Percentiles rank a stretch among this genome's conserved stretches.
These are phyloP conservation scores for Papilio gigon DNA, from an alignment of 2,888 invertebrate genomes.

Conservation along the genomic window DNA sequence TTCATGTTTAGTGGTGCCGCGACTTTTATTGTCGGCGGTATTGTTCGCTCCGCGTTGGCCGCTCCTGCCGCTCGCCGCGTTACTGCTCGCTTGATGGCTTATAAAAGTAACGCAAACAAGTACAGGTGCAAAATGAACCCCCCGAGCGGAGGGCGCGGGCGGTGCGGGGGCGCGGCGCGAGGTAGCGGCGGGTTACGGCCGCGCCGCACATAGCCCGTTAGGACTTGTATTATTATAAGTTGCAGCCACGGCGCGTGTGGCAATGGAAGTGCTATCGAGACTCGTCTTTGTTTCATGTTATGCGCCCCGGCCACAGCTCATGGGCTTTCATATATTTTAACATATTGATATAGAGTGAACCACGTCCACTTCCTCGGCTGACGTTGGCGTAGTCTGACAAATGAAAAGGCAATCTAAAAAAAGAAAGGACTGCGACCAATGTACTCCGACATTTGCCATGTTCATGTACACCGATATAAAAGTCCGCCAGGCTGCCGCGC, in stretches of 20 bases:
- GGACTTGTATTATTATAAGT: constrained; percentile 76
- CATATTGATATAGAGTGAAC: too few species aligned
- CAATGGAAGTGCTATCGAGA: constrained; percentile 51
- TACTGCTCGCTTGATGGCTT: constrained; percentile 41
- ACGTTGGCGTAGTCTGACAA: too few species aligned
- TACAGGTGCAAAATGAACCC: constrained; percentile 77
- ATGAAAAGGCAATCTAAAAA: too few species aligned
- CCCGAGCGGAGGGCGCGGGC: constrained; percentile 33
- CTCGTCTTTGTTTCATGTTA: not conserved
- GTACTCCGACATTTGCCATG: not conserved
- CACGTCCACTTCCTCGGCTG: too few species aligned
- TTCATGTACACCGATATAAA: not conserved
- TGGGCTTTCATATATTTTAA: too few species aligned
- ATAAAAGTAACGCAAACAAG: constrained; percentile 53
- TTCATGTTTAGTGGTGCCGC: not conserved
- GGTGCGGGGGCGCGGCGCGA: constrained; percentile 55
- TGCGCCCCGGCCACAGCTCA: too few species aligned
- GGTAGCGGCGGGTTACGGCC: constrained; percentile 67
- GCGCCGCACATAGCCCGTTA: constrained; percentile 65
- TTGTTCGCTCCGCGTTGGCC: constrained; percentile 24
- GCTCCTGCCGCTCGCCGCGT: constrained; percentile 25
- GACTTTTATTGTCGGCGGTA: constrained; percentile 2
- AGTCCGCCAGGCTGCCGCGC: not conserved
- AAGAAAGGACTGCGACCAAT: too few species aligned
- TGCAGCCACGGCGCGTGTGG: constrained; percentile 39